phyloP scores from a whole-genome alignment of 2,113 vertebrate genomes.

The Paramisgurnus dabryanus region DNA sequence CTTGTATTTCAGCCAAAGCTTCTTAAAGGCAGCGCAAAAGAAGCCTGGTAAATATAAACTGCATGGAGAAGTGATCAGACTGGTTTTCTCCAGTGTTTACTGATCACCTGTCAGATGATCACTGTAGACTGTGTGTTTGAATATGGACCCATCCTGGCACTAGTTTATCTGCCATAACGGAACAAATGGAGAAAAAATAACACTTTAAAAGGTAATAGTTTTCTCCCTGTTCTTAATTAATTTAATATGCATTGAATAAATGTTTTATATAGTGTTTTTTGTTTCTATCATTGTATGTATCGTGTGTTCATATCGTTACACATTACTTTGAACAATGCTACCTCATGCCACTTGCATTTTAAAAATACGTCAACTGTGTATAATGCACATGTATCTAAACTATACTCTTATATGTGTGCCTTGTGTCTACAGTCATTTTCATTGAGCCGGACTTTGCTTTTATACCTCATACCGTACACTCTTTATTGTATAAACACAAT shows the following conservation, averaged over 20 bases:
- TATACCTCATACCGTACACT: no score
- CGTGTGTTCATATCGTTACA: no score
- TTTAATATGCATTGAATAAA: background rate
- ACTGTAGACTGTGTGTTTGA: background rate
- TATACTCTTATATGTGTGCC: no score
- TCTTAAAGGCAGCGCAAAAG: background rate
- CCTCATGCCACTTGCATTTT: no score
- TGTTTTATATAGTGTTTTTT: background rate
- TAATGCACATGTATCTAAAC: no score
- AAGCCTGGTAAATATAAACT: constrained; percentile 18
- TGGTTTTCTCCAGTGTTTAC: constrained; percentile 45
- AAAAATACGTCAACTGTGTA: no score
- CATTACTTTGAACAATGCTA: no score
- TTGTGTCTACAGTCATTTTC: no score
- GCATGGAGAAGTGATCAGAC: constrained; percentile 39
- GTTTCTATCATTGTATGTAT: no score
- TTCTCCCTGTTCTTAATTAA: background rate
- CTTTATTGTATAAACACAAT: background rate
- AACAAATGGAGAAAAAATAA: background rate
- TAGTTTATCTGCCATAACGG: background rate
- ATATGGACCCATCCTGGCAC: background rate
- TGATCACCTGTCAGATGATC: constrained; percentile 49
- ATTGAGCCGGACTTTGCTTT: no score
- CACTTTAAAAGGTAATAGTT: background rate
- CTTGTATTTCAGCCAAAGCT: background rate